Base-by-base conservation (phyloP, 1,140 invertebrate genomes). In the Agrypnia vestita region DNA sequence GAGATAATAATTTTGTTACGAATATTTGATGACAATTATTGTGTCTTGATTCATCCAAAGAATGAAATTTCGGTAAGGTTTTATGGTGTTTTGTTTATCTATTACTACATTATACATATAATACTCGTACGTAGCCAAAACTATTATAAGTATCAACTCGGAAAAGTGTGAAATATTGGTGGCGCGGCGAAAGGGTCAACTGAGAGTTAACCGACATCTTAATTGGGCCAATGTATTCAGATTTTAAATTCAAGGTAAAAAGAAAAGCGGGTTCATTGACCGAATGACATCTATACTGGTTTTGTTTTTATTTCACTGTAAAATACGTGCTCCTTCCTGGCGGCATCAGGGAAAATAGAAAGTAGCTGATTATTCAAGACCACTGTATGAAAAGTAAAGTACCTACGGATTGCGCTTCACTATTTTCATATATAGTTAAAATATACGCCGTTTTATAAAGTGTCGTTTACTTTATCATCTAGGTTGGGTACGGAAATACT, bases 221-320 rank as follows among this genome's bases (percentile, higher is more conserved):
- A 74, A 74, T 74, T 74, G 71, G 71, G 53, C 71, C 71, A 56
- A 74, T 55, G 71, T 74, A 55, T 74, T 56, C 53, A 11, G 71
- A 74, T 74, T 74, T 56, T 56, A 56, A 46, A 74, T 74, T 59
- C 71, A 74, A 55, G 71, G 51, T 59, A 56, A 74, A 55, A 74
- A 55, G 51, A 74, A 74, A 55, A 55, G 71, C 51, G 17, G 51
- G 71, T 55, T 55, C 71, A 74, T 15, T 56, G 71, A 74, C 51
- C 71, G 71, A 44, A 56, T 35, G 71, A 55, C 71, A 56, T 74
- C 53, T 56, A 74, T 74, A 74, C 53, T 74, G 35, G 71, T 74
- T 43, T 35, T 74, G 67, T 71, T 71, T 71, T 15, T 71, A 71
- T 71, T 71, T 71, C 67, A 71, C 67, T 71, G 67, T 67, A 44